Evolutionary conservation across 2,888 invertebrate species (phyloP).

Genomic region (Dryadula phaetusa): DNA sequence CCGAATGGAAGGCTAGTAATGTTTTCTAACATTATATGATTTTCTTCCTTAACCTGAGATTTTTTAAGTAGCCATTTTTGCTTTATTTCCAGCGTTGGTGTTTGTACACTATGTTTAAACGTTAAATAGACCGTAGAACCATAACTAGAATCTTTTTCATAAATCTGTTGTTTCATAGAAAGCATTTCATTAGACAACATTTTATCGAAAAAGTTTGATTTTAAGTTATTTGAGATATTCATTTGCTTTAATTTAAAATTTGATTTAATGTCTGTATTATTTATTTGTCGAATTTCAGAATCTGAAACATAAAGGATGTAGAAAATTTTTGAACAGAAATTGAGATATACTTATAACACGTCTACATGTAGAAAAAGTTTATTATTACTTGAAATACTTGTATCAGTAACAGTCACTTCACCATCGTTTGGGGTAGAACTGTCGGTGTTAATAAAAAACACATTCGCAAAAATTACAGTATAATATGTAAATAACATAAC

Average conservation of each 20-base stretch:
- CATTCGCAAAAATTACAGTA: constrained; percentile 57
- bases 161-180: constrained; percentile 62
- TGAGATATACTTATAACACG: neutral
- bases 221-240: constrained; percentile 53
- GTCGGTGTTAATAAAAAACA: constrained; percentile 47
- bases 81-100: constrained; percentile 62
- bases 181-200: constrained; percentile 70
- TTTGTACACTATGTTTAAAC: constrained; percentile 52
- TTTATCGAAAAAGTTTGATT: constrained; percentile 66
- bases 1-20: constrained; percentile 19
- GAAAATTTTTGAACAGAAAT: neutral
- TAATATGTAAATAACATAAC: constrained; percentile 75
- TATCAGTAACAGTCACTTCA: constrained; percentile 2
- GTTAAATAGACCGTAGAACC: constrained; percentile 49
- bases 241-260: neutral
- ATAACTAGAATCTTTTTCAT: constrained; percentile 55
- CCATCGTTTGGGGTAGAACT: constrained; percentile 42
- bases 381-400: constrained; percentile 15
- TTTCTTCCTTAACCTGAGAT: constrained; percentile 45
- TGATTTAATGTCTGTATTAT: constrained; percentile 9
- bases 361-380: constrained; percentile 10
- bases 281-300: constrained; percentile 1
- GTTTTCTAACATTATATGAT: constrained; percentile 29
- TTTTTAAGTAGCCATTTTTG: constrained; percentile 65
- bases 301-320: constrained; percentile 35